Base-by-base conservation (phyloP, 2,797 vertebrate species). In the Hyperoplus immaculatus region DNA sequence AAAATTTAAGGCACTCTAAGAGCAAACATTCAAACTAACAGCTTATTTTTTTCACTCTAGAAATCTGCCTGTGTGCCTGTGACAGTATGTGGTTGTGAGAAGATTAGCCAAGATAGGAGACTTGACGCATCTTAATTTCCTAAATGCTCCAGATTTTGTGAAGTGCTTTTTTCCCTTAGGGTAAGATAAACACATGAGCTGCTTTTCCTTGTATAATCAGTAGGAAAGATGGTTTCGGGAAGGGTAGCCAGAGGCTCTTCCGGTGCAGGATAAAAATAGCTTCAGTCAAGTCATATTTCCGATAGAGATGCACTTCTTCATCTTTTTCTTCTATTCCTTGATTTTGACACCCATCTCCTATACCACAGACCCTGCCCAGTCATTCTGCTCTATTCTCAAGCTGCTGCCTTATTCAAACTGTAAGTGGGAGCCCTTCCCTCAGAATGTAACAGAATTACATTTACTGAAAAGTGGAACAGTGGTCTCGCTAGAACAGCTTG, bases 251-350 rank as follows among this genome's bases (percentile, higher is more conserved):
- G n/a, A 76, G 47, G 72, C 70, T 64, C 49, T 70, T 72, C 55
- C 72, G 77, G 62, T 72, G 68, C 47, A 14, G 46, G 51, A 8
- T 74, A 78, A 87, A 89, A 89, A 89, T 87, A 84, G 64, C 77
- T 78, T 58, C 45, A 59, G 66, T 82, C 69, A 65, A 77, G 59
- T 66, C n/a, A 47, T 69, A 61, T 84, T 86, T 83, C 50, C 15
- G 6, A 75, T 67, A 58, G 38, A 80, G 69, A 80, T 46, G 73
- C 78, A 68, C 54, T 72, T n/a, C n/a, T n/a, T n/a, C n/a, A 79
- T 77, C 69, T 14, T 49, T 85, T 75, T 60, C 60, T 58, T 75
- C 59, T 36, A 49, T 82, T 88, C 59, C 91, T 82, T 80, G 16
- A 58, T 62, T 81, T 69, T 77, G 78, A 87, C 85, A 68, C 50